Percentiles rank a stretch among this genome's conserved stretches.
phyloP scores from a whole-genome alignment of 2,797 vertebrate genomes.

The Myotis vivesi region DNA sequence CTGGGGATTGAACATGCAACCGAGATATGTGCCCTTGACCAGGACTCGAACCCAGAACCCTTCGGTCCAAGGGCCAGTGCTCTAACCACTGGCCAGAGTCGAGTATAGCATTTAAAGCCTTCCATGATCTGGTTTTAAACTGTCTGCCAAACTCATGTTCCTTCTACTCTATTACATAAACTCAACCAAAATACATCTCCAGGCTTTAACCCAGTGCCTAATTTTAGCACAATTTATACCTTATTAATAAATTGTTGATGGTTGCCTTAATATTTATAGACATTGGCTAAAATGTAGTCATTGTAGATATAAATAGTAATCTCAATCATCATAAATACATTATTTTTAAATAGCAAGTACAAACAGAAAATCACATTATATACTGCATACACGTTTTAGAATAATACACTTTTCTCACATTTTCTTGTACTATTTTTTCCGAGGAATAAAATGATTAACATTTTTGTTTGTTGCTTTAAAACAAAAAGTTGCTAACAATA shows the following conservation, averaged over 20 bases:
- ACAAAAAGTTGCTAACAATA: conserved; percentile 43
- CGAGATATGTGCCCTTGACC: too few species aligned
- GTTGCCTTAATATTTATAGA: conserved; percentile 19
- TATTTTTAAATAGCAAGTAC: conserved; percentile 6
- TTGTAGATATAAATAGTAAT: background rate
- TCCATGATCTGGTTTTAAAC: background rate
- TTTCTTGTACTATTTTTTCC: background rate
- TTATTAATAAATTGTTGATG: background rate
- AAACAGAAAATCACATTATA: conserved; percentile 27
- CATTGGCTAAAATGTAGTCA: conserved; percentile 21
- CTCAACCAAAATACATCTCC: background rate
- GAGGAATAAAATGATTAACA: conserved; percentile 11
- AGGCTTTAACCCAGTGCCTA: background rate
- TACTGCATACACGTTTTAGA: background rate
- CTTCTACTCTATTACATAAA: background rate
- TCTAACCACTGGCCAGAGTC: background rate
- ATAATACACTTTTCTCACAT: conserved; percentile 18
- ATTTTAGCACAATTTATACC: background rate
- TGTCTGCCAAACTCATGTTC: background rate
- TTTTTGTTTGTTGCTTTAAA: conserved; percentile 24
- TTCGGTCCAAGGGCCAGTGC: too few species aligned
- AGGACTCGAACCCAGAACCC: too few species aligned
- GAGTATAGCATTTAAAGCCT: background rate
- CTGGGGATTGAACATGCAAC: too few species aligned
- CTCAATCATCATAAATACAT: background rate